Percentiles rank a stretch among this genome's conserved stretches.
Conservation (phyloP, 2,113 vertebrate species). For the Apteryx mantelli region DNA sequence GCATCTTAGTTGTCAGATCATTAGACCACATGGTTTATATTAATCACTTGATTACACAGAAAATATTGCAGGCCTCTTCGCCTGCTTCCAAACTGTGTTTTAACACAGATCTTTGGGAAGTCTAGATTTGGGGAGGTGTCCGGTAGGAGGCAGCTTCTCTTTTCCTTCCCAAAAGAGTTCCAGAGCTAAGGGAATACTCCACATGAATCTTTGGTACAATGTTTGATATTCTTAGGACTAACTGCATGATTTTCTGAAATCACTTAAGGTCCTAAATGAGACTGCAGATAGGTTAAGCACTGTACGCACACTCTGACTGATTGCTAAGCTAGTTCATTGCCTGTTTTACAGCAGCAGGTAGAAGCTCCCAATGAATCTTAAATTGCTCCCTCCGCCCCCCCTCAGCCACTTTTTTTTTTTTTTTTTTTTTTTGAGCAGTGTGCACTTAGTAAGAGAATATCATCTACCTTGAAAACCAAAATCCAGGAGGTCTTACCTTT, state of each 20-base stretch:
- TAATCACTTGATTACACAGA: slow-evolving; percentile 4
- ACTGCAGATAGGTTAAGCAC: too few species aligned
- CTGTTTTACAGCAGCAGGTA: not conserved
- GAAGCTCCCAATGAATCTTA: not conserved
- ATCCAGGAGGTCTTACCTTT: not conserved
- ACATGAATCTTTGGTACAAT: not conserved
- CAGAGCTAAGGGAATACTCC: not conserved
- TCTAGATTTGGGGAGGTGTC: not conserved
- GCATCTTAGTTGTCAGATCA: not conserved
- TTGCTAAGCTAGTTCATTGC: not conserved
- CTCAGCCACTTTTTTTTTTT: not conserved
- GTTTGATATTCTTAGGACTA: not conserved
- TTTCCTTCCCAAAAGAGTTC: slow-evolving; percentile 13
- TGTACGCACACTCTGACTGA: too few species aligned
- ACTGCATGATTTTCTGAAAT: not conserved
- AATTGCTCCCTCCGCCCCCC: not conserved
- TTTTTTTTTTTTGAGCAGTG: not conserved
- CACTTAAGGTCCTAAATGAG: not conserved
- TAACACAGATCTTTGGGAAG: not conserved
- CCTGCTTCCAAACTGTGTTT: not conserved
- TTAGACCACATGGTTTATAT: not conserved
- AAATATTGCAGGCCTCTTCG: not conserved
- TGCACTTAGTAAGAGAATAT: not conserved
- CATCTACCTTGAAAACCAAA: not conserved
- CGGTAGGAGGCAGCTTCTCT: not conserved